A percentile compares a stretch with the other conserved stretches of the same genome.
Evolutionary conservation across 2,113 vertebrate genomes (phyloP).

Genomic region (Numida meleagris): DNA sequence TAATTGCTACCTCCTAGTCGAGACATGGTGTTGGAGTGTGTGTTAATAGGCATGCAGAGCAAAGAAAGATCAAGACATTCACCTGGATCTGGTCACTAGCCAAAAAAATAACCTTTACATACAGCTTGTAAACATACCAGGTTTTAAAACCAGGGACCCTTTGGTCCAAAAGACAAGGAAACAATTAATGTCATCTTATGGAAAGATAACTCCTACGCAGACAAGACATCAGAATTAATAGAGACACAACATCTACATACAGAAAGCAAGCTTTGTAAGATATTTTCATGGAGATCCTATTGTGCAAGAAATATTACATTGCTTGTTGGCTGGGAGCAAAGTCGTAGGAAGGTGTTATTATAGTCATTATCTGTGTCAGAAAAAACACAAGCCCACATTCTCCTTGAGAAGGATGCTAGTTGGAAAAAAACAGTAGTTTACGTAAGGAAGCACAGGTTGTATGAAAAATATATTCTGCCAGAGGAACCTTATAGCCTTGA

Average conservation of each 20-base stretch:
- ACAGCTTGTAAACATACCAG: not conserved
- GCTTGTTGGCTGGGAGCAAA: not conserved
- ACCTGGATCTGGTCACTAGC: not conserved
- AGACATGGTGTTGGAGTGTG: not conserved
- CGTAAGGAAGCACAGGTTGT: not conserved
- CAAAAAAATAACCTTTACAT: slow-evolving; percentile 2
- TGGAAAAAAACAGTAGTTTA: not conserved
- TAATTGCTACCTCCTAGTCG: not conserved
- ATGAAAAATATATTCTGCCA: not conserved
- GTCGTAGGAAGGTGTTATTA: slow-evolving; percentile 10
- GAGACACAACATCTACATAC: not conserved
- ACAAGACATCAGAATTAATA: not conserved
- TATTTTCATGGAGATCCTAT: not conserved
- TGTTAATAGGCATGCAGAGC: not conserved
- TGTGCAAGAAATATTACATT: slow-evolving; percentile 9
- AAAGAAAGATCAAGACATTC: not conserved
- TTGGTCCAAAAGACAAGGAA: not conserved
- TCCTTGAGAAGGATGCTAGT: not conserved
- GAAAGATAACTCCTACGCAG: not conserved
- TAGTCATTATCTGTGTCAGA: not conserved
- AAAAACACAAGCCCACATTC: not conserved
- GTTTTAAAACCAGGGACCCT: not conserved
- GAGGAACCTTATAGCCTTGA: not conserved
- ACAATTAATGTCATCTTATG: not conserved
- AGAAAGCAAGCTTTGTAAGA: slow-evolving; percentile 9